phyloP scores from a whole-genome alignment of 2,888 invertebrate genomes.

The Hydropsyche betteni region DNA sequence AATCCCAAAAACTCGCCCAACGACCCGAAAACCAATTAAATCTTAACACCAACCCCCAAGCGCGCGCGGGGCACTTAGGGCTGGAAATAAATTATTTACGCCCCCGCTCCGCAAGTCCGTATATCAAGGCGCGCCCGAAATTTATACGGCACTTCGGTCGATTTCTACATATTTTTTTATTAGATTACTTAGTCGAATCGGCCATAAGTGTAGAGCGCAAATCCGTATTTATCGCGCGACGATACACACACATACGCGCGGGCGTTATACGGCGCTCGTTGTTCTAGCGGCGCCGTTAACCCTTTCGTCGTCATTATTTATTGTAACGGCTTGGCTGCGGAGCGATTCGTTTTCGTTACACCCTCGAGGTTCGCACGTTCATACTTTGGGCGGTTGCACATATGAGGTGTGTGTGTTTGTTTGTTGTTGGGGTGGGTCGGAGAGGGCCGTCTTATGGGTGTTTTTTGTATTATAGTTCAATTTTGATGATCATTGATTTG shows the following conservation, averaged over 20 bases:
- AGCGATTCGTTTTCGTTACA: slow-evolving; percentile 23
- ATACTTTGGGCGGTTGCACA: too few species aligned
- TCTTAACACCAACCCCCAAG: too few species aligned
- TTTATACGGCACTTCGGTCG: slow-evolving; percentile 12
- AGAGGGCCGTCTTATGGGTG: neutral
- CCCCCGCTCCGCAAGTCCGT: neutral
- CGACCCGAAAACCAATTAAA: too few species aligned
- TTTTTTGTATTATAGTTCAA: neutral
- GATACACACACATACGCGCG: neutral
- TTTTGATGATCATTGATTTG: neutral
- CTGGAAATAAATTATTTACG: neutral
- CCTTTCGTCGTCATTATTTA: slow-evolving; percentile 28
- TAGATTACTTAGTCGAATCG: slow-evolving; percentile 24
- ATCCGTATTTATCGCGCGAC: slow-evolving; percentile 22
- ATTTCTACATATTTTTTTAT: slow-evolving; percentile 30
- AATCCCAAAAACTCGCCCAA: too few species aligned
- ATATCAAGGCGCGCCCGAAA: neutral
- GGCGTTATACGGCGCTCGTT: too few species aligned
- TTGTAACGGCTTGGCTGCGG: slow-evolving; percentile 16
- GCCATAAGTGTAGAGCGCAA: slow-evolving; percentile 19
- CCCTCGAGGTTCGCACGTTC: neutral
- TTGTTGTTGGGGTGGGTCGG: neutral
- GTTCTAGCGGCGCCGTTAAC: slow-evolving; percentile 16
- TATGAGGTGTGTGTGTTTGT: neutral
- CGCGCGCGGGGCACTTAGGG: too few species aligned